Conservation (phyloP, 2,113 vertebrate genomes). For the Furnarius figulus region DNA sequence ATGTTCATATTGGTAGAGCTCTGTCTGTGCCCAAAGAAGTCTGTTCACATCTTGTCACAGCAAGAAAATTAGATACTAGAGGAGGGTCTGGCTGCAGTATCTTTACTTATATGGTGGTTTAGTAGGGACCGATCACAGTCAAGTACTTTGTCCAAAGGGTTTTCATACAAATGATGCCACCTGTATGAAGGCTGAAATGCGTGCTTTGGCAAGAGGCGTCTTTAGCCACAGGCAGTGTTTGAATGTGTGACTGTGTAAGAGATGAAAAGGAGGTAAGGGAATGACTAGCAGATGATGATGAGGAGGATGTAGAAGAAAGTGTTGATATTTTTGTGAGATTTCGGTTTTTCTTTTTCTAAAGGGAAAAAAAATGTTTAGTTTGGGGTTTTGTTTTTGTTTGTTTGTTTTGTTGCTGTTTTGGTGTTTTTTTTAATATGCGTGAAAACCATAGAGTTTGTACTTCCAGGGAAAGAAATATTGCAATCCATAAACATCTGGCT, state of each 20-base stretch:
- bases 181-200: neutral
- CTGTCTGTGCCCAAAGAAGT: neutral
- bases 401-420: neutral
- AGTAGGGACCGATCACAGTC: rapidly evolving
- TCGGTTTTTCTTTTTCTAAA: neutral
- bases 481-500: neutral
- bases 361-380: too few relatives aligned
- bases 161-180: neutral
- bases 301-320: neutral
- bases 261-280: neutral
- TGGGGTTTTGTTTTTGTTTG: neutral
- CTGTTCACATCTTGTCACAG: neutral
- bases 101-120: neutral
- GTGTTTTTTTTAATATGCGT: neutral
- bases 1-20: neutral
- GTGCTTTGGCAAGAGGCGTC: neutral
- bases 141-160: neutral
- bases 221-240: neutral
- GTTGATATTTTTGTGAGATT: neutral
- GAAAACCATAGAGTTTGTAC: neutral
- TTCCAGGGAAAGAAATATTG: neutral
- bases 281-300: neutral
- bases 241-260: neutral
- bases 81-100: neutral
- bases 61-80: neutral